Evolutionary conservation across 2,888 invertebrate species (phyloP).

Genomic region (Ariolimax columbianus): DNA sequence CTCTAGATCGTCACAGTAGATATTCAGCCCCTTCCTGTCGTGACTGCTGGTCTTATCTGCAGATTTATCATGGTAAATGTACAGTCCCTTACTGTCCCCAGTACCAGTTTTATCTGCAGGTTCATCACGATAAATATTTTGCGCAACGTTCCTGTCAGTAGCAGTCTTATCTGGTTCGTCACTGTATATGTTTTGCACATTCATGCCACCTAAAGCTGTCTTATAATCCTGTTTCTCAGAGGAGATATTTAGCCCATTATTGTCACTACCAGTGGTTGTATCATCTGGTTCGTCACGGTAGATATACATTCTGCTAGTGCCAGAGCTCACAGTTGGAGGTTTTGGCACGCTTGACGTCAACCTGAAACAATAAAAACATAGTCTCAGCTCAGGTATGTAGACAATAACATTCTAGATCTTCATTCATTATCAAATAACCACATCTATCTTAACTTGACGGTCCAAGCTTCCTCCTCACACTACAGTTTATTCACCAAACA

Average conservation of each 20-base stretch:
- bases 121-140: not conserved
- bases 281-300: no score
- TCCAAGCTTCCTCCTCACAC: no score
- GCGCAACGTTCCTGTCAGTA: not conserved
- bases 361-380: not conserved
- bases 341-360: not conserved
- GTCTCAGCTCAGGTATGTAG: not conserved
- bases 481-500: no score
- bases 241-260: no score
- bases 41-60: not conserved
- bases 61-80: not conserved
- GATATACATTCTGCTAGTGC: not conserved
- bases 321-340: not conserved
- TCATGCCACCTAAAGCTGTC: no score
- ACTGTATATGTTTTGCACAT: not conserved
- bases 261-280: no score
- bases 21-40: not conserved
- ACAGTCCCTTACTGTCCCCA: not conserved
- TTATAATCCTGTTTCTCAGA: no score
- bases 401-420: no score
- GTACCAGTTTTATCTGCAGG: not conserved
- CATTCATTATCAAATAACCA: no score
- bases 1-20: conserved; percentile 25
- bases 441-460: no score
- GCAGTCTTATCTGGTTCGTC: not conserved